Evolutionary conservation across 2,113 vertebrate species (phyloP).

Genomic region (Oryzias javanicus): DNA sequence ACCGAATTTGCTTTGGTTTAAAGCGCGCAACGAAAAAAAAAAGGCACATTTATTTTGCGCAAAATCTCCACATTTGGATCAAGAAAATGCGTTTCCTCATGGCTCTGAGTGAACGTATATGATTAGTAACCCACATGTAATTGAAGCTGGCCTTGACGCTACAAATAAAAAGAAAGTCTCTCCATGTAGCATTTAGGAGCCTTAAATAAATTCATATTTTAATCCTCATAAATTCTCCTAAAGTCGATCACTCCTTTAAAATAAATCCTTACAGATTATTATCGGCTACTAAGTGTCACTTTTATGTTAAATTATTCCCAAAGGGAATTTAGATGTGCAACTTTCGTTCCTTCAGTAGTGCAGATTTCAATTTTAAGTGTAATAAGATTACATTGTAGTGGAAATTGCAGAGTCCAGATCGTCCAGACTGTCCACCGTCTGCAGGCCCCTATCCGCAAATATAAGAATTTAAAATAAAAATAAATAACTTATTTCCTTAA

Average conservation of each 20-base stretch:
- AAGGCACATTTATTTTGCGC: background rate
- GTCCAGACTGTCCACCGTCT: constrained; percentile 25
- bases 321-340: too few relatives aligned
- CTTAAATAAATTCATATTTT: too few relatives aligned
- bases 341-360: background rate
- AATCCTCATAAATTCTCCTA: too few relatives aligned
- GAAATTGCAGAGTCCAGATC: constrained; percentile 1
- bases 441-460: constrained; percentile 2
- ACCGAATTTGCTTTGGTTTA: constrained; percentile 7
- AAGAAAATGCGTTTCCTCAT: background rate
- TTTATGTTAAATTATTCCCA: too few relatives aligned
- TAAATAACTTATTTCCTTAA: background rate
- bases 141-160: background rate
- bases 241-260: too few relatives aligned
- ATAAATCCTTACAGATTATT: too few relatives aligned
- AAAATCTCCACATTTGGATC: background rate
- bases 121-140: background rate
- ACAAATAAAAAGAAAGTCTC: background rate
- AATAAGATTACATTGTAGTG: background rate
- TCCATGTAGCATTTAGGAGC: too few relatives aligned
- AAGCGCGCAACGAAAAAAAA: background rate
- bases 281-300: too few relatives aligned
- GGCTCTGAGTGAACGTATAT: background rate
- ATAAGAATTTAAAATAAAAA: background rate
- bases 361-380: background rate